Percentiles rank a stretch among this genome's conserved stretches.
These are phyloP conservation scores for Eupithecia subfuscata DNA, from an alignment of 2,888 invertebrate genomes.

Conservation along the genomic window DNA sequence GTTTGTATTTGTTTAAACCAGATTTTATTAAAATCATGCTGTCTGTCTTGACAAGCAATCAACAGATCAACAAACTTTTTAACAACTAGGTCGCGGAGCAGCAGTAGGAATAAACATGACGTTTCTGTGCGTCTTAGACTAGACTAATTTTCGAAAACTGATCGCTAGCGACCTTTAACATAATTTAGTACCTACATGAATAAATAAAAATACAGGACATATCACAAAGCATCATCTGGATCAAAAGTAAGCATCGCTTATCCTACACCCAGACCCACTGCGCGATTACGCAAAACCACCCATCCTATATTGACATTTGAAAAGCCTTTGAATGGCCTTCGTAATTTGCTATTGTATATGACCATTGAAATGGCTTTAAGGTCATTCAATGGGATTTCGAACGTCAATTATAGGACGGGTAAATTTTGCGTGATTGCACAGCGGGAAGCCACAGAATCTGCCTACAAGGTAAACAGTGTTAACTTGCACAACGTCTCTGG, in stretches of 20 bases:
- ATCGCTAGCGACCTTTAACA: neutral
- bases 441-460: neutral
- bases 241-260: neutral
- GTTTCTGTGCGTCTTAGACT: constrained; percentile 43
- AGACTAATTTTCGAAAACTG: neutral
- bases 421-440: too few species aligned
- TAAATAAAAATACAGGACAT: neutral
- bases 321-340: too few species aligned
- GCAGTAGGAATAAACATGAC: constrained; percentile 47
- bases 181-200: neutral
- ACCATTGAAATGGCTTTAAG: too few species aligned
- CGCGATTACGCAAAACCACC: too few species aligned
- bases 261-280: neutral
- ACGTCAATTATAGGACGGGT: too few species aligned
- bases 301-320: too few species aligned
- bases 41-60: constrained; percentile 17
- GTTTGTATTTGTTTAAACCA: constrained; percentile 9
- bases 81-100: constrained; percentile 47
- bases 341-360: too few species aligned
- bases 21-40: neutral
- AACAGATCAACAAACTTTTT: constrained; percentile 44
- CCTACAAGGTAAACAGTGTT: neutral
- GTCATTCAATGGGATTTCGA: too few species aligned
- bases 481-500: neutral
- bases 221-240: neutral